Conservation (phyloP, 2,797 vertebrate genomes). For the Caiman crocodilus region DNA sequence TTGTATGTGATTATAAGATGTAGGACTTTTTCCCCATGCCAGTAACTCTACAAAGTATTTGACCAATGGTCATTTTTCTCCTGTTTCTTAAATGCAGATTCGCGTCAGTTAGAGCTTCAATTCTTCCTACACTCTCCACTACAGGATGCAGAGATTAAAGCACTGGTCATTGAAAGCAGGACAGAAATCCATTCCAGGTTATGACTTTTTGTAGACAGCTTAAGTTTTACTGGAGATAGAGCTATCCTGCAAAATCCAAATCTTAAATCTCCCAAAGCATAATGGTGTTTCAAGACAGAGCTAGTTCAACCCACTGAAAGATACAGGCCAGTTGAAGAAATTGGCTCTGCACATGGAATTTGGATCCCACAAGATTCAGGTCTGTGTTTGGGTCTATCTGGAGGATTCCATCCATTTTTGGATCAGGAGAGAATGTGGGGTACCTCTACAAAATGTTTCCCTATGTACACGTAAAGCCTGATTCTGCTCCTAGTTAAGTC, state of each 20-base stretch:
- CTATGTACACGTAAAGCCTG: not conserved
- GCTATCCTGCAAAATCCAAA: not conserved
- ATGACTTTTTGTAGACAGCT: not conserved
- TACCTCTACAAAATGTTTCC: not conserved
- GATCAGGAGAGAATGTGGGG: not conserved
- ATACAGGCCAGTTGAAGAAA: not conserved
- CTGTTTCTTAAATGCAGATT: not conserved
- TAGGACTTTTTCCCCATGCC: too few relatives aligned
- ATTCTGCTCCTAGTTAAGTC: not conserved
- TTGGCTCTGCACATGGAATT: not conserved
- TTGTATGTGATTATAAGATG: too few relatives aligned
- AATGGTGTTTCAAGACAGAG: not conserved
- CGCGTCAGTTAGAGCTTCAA: not conserved
- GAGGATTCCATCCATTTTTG: not conserved
- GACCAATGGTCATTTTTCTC: not conserved
- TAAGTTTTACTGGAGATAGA: not conserved
- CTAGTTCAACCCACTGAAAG: not conserved
- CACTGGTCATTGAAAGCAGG: not conserved
- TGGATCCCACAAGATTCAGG: not conserved
- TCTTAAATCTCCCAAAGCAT: not conserved
- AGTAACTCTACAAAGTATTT: not conserved
- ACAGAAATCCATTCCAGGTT: not conserved
- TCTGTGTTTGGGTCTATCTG: not conserved
- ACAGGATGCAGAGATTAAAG: too few relatives aligned
- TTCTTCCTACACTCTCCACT: not conserved